A percentile compares a stretch with the other conserved stretches of the same genome.
These are phyloP conservation scores for Parnassius glacialis DNA, from an alignment of 2,888 invertebrate genomes.

Conservation along the genomic window DNA sequence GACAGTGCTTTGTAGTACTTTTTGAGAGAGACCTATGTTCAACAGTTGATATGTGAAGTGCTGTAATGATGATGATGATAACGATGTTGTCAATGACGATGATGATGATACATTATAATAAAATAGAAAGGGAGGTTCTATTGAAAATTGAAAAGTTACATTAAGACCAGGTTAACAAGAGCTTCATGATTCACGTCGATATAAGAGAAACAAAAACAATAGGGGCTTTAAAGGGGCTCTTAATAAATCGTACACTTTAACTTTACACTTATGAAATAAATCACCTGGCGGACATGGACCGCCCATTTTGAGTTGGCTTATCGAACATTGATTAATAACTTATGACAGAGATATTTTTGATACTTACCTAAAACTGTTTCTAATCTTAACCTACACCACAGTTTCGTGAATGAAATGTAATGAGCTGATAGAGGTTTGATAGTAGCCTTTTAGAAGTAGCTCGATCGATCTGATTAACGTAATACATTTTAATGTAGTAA, in stretches of 20 bases:
- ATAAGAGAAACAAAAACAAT: not conserved
- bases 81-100: no score
- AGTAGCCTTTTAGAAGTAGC: constrained; percentile 9
- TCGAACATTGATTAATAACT: constrained; percentile 75
- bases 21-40: no score
- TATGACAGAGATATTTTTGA: constrained; percentile 67
- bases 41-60: no score
- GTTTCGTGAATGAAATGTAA: constrained; percentile 33
- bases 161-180: constrained; percentile 6
- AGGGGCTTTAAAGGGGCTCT: constrained; percentile 19
- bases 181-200: not conserved
- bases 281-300: constrained; percentile 63
- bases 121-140: no score
- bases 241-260: constrained; percentile 28
- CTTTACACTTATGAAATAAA: constrained; percentile 63
- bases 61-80: no score
- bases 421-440: constrained; percentile 24
- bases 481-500: constrained; percentile 12
- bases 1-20: no score
- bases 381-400: constrained; percentile 44
- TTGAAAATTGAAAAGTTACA: no score
- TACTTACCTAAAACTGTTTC: constrained; percentile 55
- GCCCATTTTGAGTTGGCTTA: constrained; percentile 69
- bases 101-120: no score
- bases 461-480: constrained; percentile 16